phyloP scores from a whole-genome alignment of 2,113 vertebrate species.

The Poeciliopsis turrubarensis region DNA sequence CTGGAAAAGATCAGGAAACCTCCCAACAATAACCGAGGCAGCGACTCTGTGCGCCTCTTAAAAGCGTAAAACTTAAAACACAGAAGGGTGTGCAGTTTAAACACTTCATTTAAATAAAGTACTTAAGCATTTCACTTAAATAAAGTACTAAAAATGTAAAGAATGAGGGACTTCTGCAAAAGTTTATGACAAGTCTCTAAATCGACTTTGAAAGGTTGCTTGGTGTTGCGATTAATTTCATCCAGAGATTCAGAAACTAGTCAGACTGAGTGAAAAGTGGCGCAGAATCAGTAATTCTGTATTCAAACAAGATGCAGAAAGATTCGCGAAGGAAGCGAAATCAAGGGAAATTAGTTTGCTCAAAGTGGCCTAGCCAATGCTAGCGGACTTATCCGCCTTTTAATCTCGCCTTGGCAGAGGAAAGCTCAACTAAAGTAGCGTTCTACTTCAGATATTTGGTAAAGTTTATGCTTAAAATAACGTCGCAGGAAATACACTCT shows the following conservation, averaged over 20 bases:
- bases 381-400: slow-evolving; percentile 42
- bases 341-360: slow-evolving; percentile 29
- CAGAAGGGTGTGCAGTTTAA: neutral
- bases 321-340: neutral
- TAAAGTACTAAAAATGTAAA: neutral
- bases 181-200: no score
- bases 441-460: neutral
- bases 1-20: neutral
- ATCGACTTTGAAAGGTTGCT: neutral
- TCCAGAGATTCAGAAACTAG: neutral
- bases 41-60: no score
- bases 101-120: neutral
- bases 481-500: fast-evolving
- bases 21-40: neutral
- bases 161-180: no score
- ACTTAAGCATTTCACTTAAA: neutral
- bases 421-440: neutral
- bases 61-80: no score
- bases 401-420: slow-evolving; percentile 33
- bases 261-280: neutral
- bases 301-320: neutral
- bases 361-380: slow-evolving; percentile 34
- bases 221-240: neutral
- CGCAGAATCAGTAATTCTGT: no score
- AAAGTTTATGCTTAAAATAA: neutral